Evolutionary conservation across 2,113 vertebrate species (phyloP).

Genomic region (Brienomyrus brachyistius): DNA sequence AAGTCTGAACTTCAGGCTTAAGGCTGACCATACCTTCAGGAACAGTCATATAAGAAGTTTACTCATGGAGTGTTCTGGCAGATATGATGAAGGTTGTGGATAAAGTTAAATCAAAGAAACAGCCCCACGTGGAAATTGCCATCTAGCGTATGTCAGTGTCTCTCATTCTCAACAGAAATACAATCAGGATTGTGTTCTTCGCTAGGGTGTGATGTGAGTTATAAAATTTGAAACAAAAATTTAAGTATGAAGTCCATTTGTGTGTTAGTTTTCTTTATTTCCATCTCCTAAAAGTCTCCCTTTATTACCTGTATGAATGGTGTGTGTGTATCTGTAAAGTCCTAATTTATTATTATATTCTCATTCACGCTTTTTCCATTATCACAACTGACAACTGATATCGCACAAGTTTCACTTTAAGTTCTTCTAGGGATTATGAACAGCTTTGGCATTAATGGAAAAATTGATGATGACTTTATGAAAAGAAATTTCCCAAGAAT

Average conservation of each 20-base stretch:
- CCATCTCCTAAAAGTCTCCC: no score
- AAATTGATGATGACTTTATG: not conserved
- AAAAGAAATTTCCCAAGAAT: not conserved
- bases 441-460: not conserved
- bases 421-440: not conserved
- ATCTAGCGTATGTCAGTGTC: not conserved
- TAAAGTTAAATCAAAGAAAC: not conserved
- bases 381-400: not conserved
- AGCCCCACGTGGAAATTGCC: not conserved
- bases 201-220: not conserved
- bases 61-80: not conserved
- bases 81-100: not conserved
- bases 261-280: not conserved
- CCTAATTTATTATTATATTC: not conserved
- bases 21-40: not conserved
- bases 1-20: not conserved
- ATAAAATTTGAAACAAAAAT: not conserved
- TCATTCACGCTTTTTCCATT: not conserved
- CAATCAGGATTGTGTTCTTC: not conserved
- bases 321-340: not conserved
- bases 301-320: no score
- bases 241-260: not conserved
- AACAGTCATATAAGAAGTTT: not conserved
- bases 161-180: not conserved
- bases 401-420: not conserved